Percentiles rank a stretch among this genome's conserved stretches.
phyloP scores from a whole-genome alignment of 2,888 invertebrate genomes.

The Coenonympha glycerion region DNA sequence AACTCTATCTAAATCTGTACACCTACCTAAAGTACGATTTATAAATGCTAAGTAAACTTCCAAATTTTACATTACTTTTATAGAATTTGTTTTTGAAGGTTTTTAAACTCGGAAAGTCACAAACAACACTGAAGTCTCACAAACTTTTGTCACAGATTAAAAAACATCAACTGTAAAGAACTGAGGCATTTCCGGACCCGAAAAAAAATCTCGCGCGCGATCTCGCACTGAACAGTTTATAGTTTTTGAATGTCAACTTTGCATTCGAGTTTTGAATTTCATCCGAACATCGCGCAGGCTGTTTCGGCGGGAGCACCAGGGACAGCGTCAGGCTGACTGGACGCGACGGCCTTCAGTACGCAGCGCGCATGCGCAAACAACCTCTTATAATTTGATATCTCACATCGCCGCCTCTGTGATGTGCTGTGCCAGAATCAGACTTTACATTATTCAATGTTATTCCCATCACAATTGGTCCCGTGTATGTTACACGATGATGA shows the following conservation, averaged over 20 bases:
- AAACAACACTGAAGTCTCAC: slow-evolving; percentile 11
- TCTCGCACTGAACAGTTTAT: slow-evolving; percentile 1
- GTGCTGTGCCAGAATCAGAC: slow-evolving; percentile 66
- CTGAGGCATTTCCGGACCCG: slow-evolving; percentile 8
- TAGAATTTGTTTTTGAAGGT: background rate
- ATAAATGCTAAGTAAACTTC: background rate
- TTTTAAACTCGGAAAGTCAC: background rate
- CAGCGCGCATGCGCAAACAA: slow-evolving; percentile 61
- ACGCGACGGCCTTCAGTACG: slow-evolving; percentile 39
- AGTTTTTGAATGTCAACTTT: slow-evolving; percentile 33
- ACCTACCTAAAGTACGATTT: background rate
- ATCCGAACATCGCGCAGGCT: slow-evolving; percentile 45
- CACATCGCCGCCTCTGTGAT: slow-evolving; percentile 68
- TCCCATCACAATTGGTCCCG: slow-evolving; percentile 11
- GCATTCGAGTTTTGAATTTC: slow-evolving; percentile 47
- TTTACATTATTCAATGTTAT: slow-evolving; percentile 66
- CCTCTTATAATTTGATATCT: slow-evolving; percentile 72
- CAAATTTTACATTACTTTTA: background rate
- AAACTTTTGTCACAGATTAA: slow-evolving; percentile 11
- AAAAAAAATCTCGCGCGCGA: slow-evolving; percentile 5
- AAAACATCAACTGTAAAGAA: slow-evolving; percentile 9
- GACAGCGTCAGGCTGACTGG: slow-evolving; percentile 62
- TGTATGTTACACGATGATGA: background rate
- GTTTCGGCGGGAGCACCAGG: slow-evolving; percentile 52
- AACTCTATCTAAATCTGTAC: too few relatives aligned